Base-by-base conservation (phyloP, 2,888 invertebrate genomes). In the Piscicola geometra region DNA sequence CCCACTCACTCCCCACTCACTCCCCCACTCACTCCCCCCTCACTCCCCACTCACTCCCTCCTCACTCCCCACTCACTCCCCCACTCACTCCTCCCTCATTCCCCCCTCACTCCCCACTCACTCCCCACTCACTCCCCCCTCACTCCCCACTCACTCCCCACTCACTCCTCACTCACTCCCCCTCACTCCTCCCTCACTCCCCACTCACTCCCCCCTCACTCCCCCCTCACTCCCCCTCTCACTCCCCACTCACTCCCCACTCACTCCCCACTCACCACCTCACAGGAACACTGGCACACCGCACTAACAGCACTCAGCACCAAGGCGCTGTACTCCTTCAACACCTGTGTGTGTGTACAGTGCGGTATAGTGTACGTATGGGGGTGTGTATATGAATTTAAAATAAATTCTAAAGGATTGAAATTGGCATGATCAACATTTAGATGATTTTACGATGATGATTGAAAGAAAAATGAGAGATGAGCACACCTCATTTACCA, bases 301-400 rank as follows among this genome's bases (percentile, higher is more conserved):
- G 97, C 97, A 0, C 96, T 94, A 18, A 92, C 89, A 21, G 93
- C 91, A 86, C 97, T 95, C 78, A 90, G 90, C 0, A 95, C 93
- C 21, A 98, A 87, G 81, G 90, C 90, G 25, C 90, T 90, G 86
- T 94, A 97, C 82, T 92, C 91, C 81, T 91, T 90, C 0, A 94
- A 92, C 86, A 95, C 88, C 82, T 41, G 41, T n/a, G n/a, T n/a
- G n/a, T n/a, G n/a, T n/a, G n/a, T n/a, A n/a, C n/a, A n/a, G n/a
- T n/a, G n/a, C n/a, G n/a, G n/a, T n/a, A n/a, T n/a, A n/a, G n/a
- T n/a, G n/a, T n/a, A n/a, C n/a, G n/a, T n/a, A n/a, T n/a, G n/a
- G n/a, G n/a, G n/a, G n/a, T n/a, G n/a, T n/a, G n/a, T n/a, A n/a
- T n/a, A n/a, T n/a, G n/a, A n/a, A n/a, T n/a, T n/a, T n/a, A n/a